A percentile compares a stretch with the other conserved stretches of the same genome.
These are phyloP conservation scores for Pachypsylla venusta DNA, from an alignment of 1,140 invertebrate genomes.

Conservation along the genomic window DNA sequence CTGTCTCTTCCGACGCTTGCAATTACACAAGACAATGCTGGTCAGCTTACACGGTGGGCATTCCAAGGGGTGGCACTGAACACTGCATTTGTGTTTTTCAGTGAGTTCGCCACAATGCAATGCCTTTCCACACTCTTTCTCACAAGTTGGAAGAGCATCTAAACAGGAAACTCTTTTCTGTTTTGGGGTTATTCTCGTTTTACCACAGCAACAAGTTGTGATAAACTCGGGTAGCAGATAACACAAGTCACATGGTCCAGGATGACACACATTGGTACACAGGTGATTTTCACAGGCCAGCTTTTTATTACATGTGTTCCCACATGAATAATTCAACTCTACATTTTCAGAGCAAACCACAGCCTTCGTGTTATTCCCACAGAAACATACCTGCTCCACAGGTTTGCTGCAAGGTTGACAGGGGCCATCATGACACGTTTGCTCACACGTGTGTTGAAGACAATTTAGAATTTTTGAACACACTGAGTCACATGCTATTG, in stretches of 20 bases:
- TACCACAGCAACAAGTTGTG: constrained; percentile 70
- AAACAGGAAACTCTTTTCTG: constrained; percentile 48
- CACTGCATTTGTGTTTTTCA: constrained; percentile 53
- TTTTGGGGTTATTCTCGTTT: constrained; percentile 38
- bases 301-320: constrained; percentile 45
- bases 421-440: constrained; percentile 38
- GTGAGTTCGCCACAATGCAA: constrained; percentile 63
- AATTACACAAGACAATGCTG: constrained; percentile 72
- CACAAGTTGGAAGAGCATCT: constrained; percentile 76
- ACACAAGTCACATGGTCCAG: constrained; percentile 40
- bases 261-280: constrained; percentile 56
- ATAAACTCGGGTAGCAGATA: constrained; percentile 43
- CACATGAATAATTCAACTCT: constrained; percentile 42
- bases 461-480: constrained; percentile 60
- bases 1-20: constrained; percentile 70
- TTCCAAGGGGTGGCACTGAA: constrained; percentile 59
- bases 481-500: constrained; percentile 51
- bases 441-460: constrained; percentile 39
- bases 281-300: constrained; percentile 62
- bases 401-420: constrained; percentile 32
- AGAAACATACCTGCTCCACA: constrained; percentile 37
- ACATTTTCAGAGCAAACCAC: constrained; percentile 24
- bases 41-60: constrained; percentile 69
- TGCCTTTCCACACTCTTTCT: constrained; percentile 56
- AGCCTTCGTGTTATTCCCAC: constrained; percentile 30